Conservation (phyloP, 1,140 invertebrate genomes). For the Eurosta solidaginis region DNA sequence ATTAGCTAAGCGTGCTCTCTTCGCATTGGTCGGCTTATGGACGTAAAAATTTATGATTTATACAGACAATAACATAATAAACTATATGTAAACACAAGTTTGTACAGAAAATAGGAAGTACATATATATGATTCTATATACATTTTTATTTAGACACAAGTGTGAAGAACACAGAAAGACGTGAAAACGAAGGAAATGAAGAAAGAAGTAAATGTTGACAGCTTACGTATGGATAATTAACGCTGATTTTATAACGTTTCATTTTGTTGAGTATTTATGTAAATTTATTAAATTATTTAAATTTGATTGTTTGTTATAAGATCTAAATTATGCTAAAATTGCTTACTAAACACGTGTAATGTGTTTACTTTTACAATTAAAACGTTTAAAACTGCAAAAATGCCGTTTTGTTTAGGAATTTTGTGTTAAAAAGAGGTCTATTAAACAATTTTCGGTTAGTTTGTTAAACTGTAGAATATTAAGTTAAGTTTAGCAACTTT, state of each 20-base stretch:
- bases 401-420: not conserved
- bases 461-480: not conserved
- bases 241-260: not conserved
- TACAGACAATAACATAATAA: not conserved
- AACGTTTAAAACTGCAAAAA: too few species aligned
- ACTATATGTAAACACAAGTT: not conserved
- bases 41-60: not conserved
- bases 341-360: not conserved
- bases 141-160: not conserved
- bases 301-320: not conserved
- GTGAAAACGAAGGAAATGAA: not conserved
- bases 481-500: not conserved
- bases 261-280: too few species aligned
- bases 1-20: not conserved
- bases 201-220: not conserved
- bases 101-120: not conserved
- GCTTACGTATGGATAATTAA: slow-evolving; percentile 21
- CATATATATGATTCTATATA: slow-evolving; percentile 1
- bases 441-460: not conserved
- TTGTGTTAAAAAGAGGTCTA: not conserved
- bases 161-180: slow-evolving; percentile 6
- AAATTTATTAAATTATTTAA: too few species aligned
- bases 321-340: not conserved
- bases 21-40: not conserved
- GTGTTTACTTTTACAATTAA: not conserved